Evolutionary conservation across 2,888 invertebrate species (phyloP), one percentile per base, ranked within the genome.

Genomic region (Apomyelois bistriatella): DNA sequence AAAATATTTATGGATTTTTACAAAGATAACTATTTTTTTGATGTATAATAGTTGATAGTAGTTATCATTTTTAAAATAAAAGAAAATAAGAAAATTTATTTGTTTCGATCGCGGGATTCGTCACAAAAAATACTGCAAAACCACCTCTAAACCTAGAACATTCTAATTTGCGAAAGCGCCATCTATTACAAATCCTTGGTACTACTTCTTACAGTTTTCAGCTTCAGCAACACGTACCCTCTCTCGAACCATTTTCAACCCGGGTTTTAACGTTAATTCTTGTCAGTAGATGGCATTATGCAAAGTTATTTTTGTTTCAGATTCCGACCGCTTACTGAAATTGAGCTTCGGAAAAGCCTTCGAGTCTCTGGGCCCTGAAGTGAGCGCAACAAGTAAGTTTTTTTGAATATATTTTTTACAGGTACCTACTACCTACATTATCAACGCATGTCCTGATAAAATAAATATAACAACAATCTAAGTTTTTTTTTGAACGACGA

Each of bases 331-430:
- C 7, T 74, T 89, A 41, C 71, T 88, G 55, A 90, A 88, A 66
- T 63, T 92, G 55, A 91, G 91, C 77, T 92, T 85, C 63, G 91
- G 82, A 58, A 91, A 86, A 79, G 91, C 85, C 36, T 90, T 84
- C 74, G 90, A 93, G 69, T 93, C 93, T 68, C 92, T 93, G 55
- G 94, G 94, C 58, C 94, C 94, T 35, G 94, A 93, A 90, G 94
- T 94, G 70, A 94, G 94, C 86, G 94, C 94, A 70, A 94, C 94
- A 82, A 93, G 94, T 94, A 91, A 94, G 94, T 93, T 59, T 49
- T 55, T 57, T 32, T 32, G 7, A 10, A 32, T 32, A 8, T 9
- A 6, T 32, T 10, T 9, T 6, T 32, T 32, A 32, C 10, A 10
- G 7, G 7, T 32, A 32, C 28, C 3, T 28, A 7, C 28, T 7